These are phyloP conservation scores for Ptychadena robeensis DNA, from an alignment of 2,797 vertebrate genomes.

Conservation along the genomic window DNA sequence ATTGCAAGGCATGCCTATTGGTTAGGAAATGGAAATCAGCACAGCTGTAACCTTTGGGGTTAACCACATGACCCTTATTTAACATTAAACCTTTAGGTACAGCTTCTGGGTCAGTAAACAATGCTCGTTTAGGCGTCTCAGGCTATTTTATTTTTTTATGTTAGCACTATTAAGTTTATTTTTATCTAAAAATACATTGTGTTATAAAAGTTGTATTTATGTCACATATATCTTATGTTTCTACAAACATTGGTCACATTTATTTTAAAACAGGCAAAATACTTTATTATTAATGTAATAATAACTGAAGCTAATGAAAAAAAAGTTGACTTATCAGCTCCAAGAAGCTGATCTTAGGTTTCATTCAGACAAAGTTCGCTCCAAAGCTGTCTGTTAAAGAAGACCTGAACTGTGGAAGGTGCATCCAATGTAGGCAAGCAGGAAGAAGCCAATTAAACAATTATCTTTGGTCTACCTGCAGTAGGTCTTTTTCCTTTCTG, in stretches of 20 bases:
- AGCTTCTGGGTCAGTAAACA: neutral
- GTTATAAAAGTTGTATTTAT: neutral
- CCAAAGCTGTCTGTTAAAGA: too few species aligned
- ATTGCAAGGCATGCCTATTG: too few species aligned
- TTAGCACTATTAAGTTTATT: too few species aligned
- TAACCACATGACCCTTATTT: slow-evolving; percentile 35
- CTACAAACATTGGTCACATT: neutral
- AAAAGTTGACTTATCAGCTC: too few species aligned
- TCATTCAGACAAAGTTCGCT: too few species aligned
- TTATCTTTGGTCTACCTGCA: too few species aligned
- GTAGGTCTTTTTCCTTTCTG: too few species aligned
- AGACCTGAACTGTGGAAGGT: too few species aligned
- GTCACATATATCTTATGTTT: neutral
- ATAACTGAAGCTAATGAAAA: too few species aligned
- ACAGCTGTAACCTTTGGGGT: slow-evolving; percentile 7
- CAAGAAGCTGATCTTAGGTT: too few species aligned
- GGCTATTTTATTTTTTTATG: neutral
- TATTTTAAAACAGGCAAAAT: neutral
- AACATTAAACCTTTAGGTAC: neutral
- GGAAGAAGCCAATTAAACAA: too few species aligned
- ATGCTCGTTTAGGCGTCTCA: neutral
- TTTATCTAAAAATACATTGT: neutral
- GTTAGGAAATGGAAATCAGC: neutral
- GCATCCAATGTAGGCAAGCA: too few species aligned
- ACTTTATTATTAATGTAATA: neutral